Percentiles rank a stretch among this genome's conserved stretches.
These are phyloP conservation scores for Rhorus exstirpatorius DNA, from an alignment of 2,888 invertebrate genomes.

Conservation along the genomic window DNA sequence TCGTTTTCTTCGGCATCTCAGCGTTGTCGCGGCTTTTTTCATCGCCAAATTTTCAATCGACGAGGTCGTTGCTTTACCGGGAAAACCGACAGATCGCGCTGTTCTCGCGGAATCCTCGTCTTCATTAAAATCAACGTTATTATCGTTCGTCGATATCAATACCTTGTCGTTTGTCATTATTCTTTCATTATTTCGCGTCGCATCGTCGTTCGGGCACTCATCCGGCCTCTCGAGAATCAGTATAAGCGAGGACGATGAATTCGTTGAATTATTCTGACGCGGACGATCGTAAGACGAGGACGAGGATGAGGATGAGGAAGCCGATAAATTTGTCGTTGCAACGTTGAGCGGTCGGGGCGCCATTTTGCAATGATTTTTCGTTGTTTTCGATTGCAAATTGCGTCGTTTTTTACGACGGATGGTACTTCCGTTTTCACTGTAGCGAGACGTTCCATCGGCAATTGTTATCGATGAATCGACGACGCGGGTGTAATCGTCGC, in stretches of 20 bases:
- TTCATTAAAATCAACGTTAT: background rate
- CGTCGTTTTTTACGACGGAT: constrained; percentile 19
- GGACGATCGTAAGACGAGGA: constrained; percentile 58
- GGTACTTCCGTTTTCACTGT: constrained; percentile 32
- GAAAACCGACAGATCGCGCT: constrained; percentile 20
- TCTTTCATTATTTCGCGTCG: background rate
- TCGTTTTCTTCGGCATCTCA: constrained; percentile 54
- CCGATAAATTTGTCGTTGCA: constrained; percentile 55
- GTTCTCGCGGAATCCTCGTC: background rate
- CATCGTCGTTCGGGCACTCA: constrained; percentile 9
- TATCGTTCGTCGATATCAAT: background rate
- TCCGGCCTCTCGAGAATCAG: constrained; percentile 61
- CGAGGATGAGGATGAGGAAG: constrained; percentile 55
- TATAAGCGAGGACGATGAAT: constrained; percentile 66
- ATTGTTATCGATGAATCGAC: constrained; percentile 43
- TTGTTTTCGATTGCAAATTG: constrained; percentile 18
- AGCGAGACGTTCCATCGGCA: constrained; percentile 23
- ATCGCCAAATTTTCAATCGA: constrained; percentile 62
- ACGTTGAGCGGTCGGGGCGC: constrained; percentile 55
- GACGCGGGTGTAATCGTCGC: constrained; percentile 53
- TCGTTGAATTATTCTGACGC: constrained; percentile 54
- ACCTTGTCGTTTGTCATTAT: background rate
- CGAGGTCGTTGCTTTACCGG: constrained; percentile 46
- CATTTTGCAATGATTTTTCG: constrained; percentile 51
- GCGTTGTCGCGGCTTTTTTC: constrained; percentile 38